These are phyloP conservation scores for Strigops habroptila DNA, from an alignment of 2,113 vertebrate genomes.

Conservation along the genomic window DNA sequence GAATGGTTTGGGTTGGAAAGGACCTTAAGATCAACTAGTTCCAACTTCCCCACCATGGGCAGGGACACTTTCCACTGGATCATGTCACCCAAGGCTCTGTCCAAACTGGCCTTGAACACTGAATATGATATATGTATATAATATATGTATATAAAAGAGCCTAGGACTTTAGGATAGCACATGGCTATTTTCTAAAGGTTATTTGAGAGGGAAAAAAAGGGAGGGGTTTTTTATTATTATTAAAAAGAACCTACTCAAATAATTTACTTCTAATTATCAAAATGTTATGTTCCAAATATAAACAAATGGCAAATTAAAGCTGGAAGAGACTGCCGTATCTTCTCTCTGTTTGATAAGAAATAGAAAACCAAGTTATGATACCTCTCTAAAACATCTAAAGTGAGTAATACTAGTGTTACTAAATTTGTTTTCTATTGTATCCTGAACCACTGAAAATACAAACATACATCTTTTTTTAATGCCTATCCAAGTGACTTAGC, in stretches of 20 bases:
- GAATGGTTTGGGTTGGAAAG: neutral
- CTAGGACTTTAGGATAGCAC: neutral
- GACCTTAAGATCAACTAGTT: neutral
- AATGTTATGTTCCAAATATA: neutral
- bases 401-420: neutral
- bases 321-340: neutral
- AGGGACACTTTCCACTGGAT: neutral
- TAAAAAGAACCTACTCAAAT: neutral
- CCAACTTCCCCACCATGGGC: neutral
- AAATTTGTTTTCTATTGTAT: neutral
- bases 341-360: neutral
- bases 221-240: neutral
- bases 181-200: neutral
- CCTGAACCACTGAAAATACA: neutral
- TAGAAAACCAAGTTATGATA: neutral
- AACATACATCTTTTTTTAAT: neutral
- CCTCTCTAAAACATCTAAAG: neutral
- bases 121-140: neutral
- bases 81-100: neutral
- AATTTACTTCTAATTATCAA: neutral
- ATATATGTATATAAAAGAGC: neutral
- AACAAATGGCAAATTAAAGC: neutral
- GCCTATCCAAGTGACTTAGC: neutral
- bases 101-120: neutral
- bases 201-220: neutral